Evolutionary conservation across 2,888 invertebrate species (phyloP).

Genomic region (Platerodrilus igneus): DNA sequence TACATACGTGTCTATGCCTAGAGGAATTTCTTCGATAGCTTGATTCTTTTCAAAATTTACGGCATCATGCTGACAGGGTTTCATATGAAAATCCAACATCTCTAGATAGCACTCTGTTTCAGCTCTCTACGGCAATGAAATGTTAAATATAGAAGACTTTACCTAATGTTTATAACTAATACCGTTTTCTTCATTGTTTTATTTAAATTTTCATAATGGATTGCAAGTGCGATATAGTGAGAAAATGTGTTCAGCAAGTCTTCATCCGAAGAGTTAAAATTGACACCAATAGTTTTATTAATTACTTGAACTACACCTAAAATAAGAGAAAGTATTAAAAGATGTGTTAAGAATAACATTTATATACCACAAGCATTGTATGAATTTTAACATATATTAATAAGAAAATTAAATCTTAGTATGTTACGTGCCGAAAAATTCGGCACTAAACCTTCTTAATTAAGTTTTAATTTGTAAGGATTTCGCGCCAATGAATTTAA

Average conservation of each 20-base stretch:
- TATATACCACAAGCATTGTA: too few species aligned
- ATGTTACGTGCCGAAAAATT: too few species aligned
- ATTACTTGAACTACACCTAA: conserved; percentile 56
- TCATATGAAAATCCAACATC: conserved; percentile 51
- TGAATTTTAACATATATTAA: too few species aligned
- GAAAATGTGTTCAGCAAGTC: conserved; percentile 54
- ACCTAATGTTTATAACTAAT: conserved; percentile 20
- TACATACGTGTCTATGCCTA: conserved; percentile 50
- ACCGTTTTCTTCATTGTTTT: conserved; percentile 51
- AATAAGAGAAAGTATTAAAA: too few species aligned
- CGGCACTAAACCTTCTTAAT: too few species aligned
- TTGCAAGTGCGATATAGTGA: conserved; percentile 55
- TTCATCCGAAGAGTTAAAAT: conserved; percentile 54
- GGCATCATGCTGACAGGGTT: conserved; percentile 53
- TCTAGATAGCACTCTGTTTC: conserved; percentile 17
- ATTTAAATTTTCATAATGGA: conserved; percentile 55
- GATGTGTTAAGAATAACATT: too few species aligned
- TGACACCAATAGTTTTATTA: conserved; percentile 51
- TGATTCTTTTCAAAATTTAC: conserved; percentile 48
- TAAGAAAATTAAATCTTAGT: too few species aligned
- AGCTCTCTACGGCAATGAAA: too few species aligned
- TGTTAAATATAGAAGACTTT: too few species aligned
- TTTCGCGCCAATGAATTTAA: too few species aligned
- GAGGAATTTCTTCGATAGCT: conserved; percentile 45
- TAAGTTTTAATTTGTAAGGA: too few species aligned